These are phyloP conservation scores for Galaxias olidus DNA, from an alignment of 2,797 vertebrate species.

Conservation along the genomic window DNA sequence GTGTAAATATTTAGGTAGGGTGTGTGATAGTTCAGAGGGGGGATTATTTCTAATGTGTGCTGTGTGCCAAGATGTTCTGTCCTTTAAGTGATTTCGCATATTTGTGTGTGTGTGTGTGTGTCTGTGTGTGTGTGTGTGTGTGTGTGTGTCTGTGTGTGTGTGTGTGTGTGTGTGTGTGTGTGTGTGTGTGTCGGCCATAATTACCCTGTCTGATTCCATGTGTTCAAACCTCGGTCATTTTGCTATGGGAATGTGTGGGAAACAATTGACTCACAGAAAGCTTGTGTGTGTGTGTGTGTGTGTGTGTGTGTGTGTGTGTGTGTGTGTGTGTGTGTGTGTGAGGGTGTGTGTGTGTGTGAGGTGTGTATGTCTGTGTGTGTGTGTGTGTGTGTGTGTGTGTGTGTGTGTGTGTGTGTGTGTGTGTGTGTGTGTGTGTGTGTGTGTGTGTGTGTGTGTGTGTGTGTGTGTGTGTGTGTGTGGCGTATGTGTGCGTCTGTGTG, in stretches of 20 bases:
- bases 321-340: not conserved
- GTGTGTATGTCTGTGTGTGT: conserved; percentile 1
- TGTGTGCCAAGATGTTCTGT: too few relatives aligned
- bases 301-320: not conserved
- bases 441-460: not conserved
- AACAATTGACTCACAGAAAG: not conserved
- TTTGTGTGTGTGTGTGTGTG: too few relatives aligned
- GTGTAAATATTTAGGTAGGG: too few relatives aligned
- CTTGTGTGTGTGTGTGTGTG: conserved; percentile 1
- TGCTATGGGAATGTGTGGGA: not conserved
- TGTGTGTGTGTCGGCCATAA: not conserved
- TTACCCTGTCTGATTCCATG: not conserved
- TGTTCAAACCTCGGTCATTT: too few relatives aligned
- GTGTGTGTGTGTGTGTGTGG: not conserved
- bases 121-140: too few relatives aligned
- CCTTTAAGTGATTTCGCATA: too few relatives aligned
- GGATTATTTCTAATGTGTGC: too few relatives aligned
- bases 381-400: not conserved
- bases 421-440: not conserved
- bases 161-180: too few relatives aligned
- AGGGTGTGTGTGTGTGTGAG: not conserved
- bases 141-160: not conserved
- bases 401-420: not conserved
- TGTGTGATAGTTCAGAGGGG: too few relatives aligned
- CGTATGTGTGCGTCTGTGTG: not conserved